Evolutionary conservation across 1,140 invertebrate genomes (phyloP).

Genomic region (Drosophila ogumai): DNA sequence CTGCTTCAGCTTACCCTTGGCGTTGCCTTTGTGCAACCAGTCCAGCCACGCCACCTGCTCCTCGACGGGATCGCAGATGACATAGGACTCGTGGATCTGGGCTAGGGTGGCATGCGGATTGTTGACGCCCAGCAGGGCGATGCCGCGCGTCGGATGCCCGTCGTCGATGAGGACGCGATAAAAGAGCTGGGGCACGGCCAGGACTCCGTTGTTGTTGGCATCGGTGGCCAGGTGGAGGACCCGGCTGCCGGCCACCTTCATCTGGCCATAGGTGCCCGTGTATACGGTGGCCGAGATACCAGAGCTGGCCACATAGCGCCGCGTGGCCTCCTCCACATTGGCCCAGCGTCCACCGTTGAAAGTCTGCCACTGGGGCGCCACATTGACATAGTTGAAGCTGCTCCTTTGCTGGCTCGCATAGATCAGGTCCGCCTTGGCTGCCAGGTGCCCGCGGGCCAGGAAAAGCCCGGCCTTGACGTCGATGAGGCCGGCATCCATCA

Average conservation of each 20-base stretch:
- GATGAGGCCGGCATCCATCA: slow-evolving; percentile 38
- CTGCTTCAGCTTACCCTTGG: slow-evolving; percentile 81
- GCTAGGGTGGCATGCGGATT: slow-evolving; percentile 85
- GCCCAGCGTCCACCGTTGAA: slow-evolving; percentile 89
- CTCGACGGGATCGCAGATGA: slow-evolving; percentile 86
- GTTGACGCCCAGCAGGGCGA: slow-evolving; percentile 87
- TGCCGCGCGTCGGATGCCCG: slow-evolving; percentile 71
- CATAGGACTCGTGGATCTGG: slow-evolving; percentile 78
- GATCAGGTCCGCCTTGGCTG: slow-evolving; percentile 88
- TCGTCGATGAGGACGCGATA: slow-evolving; percentile 87
- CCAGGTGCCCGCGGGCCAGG: slow-evolving; percentile 87
- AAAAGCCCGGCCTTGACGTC: slow-evolving; percentile 40
- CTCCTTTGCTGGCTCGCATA: slow-evolving; percentile 88
- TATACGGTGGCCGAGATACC: slow-evolving; percentile 85
- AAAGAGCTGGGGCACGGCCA: slow-evolving; percentile 86
- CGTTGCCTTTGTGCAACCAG: slow-evolving; percentile 84
- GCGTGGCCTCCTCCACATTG: slow-evolving; percentile 84
- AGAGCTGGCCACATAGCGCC: slow-evolving; percentile 77
- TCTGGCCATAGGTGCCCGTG: slow-evolving; percentile 86
- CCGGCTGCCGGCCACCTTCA: slow-evolving; percentile 74
- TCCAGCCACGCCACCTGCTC: slow-evolving; percentile 85
- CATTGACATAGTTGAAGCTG: slow-evolving; percentile 88
- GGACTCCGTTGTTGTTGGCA: slow-evolving; percentile 56
- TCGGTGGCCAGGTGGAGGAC: slow-evolving; percentile 85
- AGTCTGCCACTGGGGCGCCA: slow-evolving; percentile 88